Conservation (phyloP, 1,140 invertebrate species). For the Asobara japonica region DNA sequence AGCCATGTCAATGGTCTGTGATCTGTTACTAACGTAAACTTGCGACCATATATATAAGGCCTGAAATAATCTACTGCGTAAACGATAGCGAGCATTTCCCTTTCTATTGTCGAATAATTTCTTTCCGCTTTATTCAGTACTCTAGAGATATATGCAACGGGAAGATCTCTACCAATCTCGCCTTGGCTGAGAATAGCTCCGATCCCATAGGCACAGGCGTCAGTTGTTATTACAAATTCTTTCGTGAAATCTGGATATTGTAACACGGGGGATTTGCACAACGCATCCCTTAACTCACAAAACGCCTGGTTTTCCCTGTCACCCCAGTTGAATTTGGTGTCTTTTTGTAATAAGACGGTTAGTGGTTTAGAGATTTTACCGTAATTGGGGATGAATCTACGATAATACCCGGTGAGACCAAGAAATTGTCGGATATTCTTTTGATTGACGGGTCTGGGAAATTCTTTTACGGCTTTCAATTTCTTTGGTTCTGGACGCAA, state of each 20-base stretch:
- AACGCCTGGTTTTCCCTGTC: background rate
- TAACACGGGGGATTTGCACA: background rate
- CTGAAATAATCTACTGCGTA: no score
- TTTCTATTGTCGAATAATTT: no score
- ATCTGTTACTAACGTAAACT: no score
- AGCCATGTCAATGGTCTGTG: no score
- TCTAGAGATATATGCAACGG: background rate
- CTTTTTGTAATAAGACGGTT: background rate
- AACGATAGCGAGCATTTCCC: no score
- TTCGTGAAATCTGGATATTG: background rate
- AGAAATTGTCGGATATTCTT: background rate
- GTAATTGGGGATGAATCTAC: background rate
- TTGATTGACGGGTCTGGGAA: background rate
- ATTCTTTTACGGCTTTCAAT: background rate
- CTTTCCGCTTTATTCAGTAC: no score
- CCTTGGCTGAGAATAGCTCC: background rate
- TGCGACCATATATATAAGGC: no score
- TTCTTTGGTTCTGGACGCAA: background rate
- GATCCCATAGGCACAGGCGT: background rate
- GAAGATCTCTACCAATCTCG: background rate
- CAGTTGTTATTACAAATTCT: background rate
- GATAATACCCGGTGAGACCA: background rate
- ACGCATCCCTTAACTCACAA: background rate
- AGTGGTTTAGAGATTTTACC: background rate
- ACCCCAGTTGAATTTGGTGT: background rate